Evolutionary conservation across 1,140 invertebrate genomes (phyloP).

Genomic region (Copidosoma floridanum): DNA sequence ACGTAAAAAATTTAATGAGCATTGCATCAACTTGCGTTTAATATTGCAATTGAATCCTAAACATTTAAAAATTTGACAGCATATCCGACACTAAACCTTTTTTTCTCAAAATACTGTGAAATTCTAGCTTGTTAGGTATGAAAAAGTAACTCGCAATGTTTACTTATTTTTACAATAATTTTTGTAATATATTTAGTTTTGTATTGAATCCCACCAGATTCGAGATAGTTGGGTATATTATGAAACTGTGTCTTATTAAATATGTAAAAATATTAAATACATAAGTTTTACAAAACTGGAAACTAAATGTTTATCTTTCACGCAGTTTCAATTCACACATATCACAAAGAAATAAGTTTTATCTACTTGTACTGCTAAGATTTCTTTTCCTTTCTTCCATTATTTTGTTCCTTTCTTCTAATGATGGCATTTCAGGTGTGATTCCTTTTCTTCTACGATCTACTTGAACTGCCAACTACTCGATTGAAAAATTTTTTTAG

Average conservation of each 20-base stretch:
- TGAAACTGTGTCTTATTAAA: conserved; percentile 28
- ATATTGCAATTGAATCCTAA: background rate
- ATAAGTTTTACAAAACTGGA: conserved; percentile 22
- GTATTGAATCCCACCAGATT: conserved; percentile 16
- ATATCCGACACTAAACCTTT: conserved; percentile 7
- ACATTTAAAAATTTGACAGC: conserved; percentile 5
- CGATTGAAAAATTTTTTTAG: background rate
- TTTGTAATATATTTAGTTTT: conserved; percentile 15
- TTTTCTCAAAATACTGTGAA: background rate
- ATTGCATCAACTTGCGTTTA: conserved; percentile 10
- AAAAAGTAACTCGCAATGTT: conserved; percentile 7
- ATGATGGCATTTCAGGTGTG: conserved; percentile 33
- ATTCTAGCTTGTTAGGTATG: conserved; percentile 4
- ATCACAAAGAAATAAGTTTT: background rate
- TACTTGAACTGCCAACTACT: conserved; percentile 23
- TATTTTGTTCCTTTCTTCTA: conserved; percentile 39
- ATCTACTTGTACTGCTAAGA: background rate
- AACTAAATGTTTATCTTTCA: background rate
- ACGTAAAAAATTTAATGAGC: conserved; percentile 11
- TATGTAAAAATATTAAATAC: conserved; percentile 17
- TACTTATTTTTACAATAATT: conserved; percentile 17
- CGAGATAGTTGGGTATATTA: conserved; percentile 17
- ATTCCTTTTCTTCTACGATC: conserved; percentile 27
- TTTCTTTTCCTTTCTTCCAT: conserved; percentile 28
- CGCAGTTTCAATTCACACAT: background rate